Evolutionary conservation across 2,888 invertebrate species (phyloP), one percentile per base, ranked within the genome.

Genomic region (Alloplasta piceator): DNA sequence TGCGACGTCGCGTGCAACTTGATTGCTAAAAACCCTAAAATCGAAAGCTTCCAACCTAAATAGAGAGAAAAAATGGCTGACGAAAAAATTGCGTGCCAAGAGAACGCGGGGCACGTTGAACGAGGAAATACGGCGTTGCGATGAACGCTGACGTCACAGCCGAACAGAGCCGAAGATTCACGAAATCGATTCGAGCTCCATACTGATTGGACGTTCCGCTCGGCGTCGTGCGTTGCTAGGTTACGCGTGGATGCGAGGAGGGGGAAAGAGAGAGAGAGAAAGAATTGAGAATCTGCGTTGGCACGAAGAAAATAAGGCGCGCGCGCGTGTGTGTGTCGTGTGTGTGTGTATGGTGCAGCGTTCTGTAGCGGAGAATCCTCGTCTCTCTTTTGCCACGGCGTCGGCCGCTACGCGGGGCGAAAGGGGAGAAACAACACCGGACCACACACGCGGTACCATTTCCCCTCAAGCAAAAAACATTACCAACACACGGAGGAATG

Each of bases 361-460:
- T 26, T 26, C 26, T 26, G 26, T 26, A 26, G 26, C 1, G 26
- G 26, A 26, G 70, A 58, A 64, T 43, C 63, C 46, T 55, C 73
- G 63, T 73, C 73, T 26, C 26, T 39, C 61, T 67, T 60, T 64
- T 68, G 61, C 52, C 70, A 72, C 10, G 66, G 68, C 64, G 72
- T 56, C 67, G 61, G 46, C 16, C 66, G 60, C 38, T 60, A 74
- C 78, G 78, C 74, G 78, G 75, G 58, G 72, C 56, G 72, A 68
- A 74, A 64, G 74, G 83, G 78, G 80, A 82, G 82, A 83, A 75
- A 83, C 84, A 86, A 84, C 86, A 86, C 82, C 85, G 89, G 91
- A 91, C 91, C 91, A 91, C 91, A 90, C 91, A 90, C 91, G 91
- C 90, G 89, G 88, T 90, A 89, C 90, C 89, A 90, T 89, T 90